These are phyloP conservation scores for Strigamia transsilvanica DNA, from an alignment of 2,888 invertebrate species.

Conservation along the genomic window DNA sequence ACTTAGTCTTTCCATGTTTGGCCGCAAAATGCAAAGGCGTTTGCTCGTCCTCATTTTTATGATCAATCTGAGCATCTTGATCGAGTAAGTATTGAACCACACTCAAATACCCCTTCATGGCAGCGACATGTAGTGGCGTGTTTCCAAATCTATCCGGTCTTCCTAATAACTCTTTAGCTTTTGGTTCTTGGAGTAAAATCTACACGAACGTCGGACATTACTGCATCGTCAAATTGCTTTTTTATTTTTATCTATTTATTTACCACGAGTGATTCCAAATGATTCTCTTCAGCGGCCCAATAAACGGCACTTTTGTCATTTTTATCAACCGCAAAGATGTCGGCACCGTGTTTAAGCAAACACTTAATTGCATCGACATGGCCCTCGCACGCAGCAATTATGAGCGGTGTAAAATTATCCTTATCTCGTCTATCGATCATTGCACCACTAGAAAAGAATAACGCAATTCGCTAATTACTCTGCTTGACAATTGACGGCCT, in stretches of 20 bases:
- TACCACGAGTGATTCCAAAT: constrained; percentile 63
- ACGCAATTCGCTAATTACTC: neutral
- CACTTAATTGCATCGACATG: constrained; percentile 62
- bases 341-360: constrained; percentile 63
- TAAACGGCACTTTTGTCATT: constrained; percentile 65
- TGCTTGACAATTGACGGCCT: too few relatives aligned
- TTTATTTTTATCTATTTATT: neutral
- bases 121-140: constrained; percentile 66
- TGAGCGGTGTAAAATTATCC: constrained; percentile 65
- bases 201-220: constrained; percentile 55
- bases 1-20: constrained; percentile 61
- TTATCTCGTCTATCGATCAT: constrained; percentile 63
- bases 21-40: constrained; percentile 66
- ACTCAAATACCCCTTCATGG: constrained; percentile 62
- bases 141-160: constrained; percentile 65
- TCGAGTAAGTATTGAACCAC: constrained; percentile 61
- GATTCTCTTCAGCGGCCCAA: constrained; percentile 65
- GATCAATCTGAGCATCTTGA: constrained; percentile 63
- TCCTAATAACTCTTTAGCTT: constrained; percentile 61
- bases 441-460: constrained; percentile 62
- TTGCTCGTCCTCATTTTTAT: constrained; percentile 66
- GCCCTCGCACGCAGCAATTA: constrained; percentile 65
- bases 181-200: constrained; percentile 62
- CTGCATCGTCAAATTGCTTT: neutral
- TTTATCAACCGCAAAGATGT: constrained; percentile 64